Conservation (phyloP, 2,797 vertebrate species). For the Eulemur rubriventer region DNA sequence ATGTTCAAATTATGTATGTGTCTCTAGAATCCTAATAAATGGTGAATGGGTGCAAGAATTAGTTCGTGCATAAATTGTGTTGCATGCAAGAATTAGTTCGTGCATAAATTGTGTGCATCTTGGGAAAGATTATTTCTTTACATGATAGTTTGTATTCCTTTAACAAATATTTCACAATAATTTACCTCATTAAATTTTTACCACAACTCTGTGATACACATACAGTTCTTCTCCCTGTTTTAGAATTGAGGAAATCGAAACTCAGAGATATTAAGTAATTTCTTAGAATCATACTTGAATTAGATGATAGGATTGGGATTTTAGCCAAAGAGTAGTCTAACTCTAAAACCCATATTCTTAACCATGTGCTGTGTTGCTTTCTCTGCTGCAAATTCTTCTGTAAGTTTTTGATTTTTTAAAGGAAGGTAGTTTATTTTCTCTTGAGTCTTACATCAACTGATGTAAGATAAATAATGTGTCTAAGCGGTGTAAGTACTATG, state of each 20-base stretch:
- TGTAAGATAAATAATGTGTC: constrained; percentile 82
- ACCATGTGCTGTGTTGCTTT: background rate
- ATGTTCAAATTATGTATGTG: background rate
- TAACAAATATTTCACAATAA: background rate
- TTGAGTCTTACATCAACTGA: constrained; percentile 75
- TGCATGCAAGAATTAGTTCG: background rate
- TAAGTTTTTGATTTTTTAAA: constrained; percentile 24
- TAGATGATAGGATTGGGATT: background rate
- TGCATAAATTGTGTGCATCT: background rate
- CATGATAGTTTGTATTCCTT: background rate
- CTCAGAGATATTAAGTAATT: background rate
- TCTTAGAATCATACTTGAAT: background rate
- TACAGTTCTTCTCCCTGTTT: background rate
- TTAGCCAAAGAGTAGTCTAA: background rate
- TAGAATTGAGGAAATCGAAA: background rate
- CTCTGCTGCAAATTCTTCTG: background rate
- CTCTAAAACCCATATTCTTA: background rate
- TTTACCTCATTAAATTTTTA: constrained; percentile 20
- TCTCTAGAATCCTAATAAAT: constrained; percentile 27
- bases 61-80: background rate
- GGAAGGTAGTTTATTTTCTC: constrained; percentile 62
- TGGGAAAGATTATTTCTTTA: background rate
- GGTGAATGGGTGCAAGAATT: background rate
- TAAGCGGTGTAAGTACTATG: constrained; percentile 81
- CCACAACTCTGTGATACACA: background rate